Evolutionary conservation across 2,888 invertebrate genomes (phyloP), one percentile per base, ranked within the genome.

Genomic region (Microctonus hyperodae): DNA sequence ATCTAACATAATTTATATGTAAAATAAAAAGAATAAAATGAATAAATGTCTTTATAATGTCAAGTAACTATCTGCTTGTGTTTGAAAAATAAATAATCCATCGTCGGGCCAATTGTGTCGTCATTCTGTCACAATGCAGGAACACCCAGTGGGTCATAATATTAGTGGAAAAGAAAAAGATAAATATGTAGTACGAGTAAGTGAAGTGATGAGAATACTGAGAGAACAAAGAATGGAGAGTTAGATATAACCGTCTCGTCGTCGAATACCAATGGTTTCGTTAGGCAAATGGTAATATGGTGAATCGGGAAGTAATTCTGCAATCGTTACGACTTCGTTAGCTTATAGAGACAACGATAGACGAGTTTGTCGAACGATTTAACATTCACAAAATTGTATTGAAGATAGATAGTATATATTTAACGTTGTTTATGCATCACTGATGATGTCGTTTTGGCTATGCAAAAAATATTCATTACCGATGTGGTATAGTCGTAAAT

Each of bases 321-420:
- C 51, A 62, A 62, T 59, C 59, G 50, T 31, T 50, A 51, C 51
- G 50, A 62, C 61, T 51, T 62, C 61, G 61, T 62, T 62, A 62
- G 51, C 31, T 48, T 58, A 31, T 28, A 31, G 31, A 33, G 28
- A 20, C 25, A n/a, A 33, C 33, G 33, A 56, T 31, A 16, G 31
- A 44, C 20, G 16, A 31, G 53, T 25, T 25, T 28, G 53, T 25
- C 6, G 28, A 23, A 25, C n/a, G 53, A 53, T 28, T 53, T 53
- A 37, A 37, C 37, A 37, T 37, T 13, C 37, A 37, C 37, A 37
- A 37, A 37, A 37, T 37, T 37, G 37, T 37, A 37, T 11, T n/a
- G 37, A 37, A 37, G 37, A n/a, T 37, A n/a, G 37, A 37, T 37
- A 37, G 37, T 44, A 44, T 44, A 44, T 44, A 44, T 16, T 16